Evolutionary conservation across 2,888 invertebrate genomes (phyloP), one percentile per base, ranked within the genome.

Genomic region (Allophyes oxyacanthae): DNA sequence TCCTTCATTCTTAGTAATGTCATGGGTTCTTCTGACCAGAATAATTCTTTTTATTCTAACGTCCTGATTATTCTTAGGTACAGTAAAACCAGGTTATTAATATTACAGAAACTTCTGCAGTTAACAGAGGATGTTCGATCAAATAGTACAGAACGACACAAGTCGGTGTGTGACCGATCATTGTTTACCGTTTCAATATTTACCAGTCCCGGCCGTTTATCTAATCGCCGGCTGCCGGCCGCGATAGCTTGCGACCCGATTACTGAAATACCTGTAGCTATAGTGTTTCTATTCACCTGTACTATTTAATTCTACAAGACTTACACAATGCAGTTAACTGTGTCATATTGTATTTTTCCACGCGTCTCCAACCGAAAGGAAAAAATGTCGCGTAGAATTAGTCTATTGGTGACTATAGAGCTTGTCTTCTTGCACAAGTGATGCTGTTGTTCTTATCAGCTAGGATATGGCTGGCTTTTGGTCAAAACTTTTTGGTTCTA

Each of bases 201-300:
- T 89, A 85, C 91, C 74, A 73, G 81, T 80, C 79, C 81, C 78
- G 72, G 69, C 64, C 77, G 79, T 84, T 85, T 92, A 93, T 93
- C 92, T 93, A 88, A 93, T 93, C 92, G 79, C 56, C 64, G 65
- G 86, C 89, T 88, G 90, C 90, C 90, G 84, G 83, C 81, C 74
- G 82, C 78, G 92, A 92, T 92, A 91, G 85, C 85, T 86, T 79
- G 85, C 92, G 92, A 91, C 93, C 93, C 85, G 91, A 91, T 91
- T 93, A 90, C 90, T 88, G 83, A 83, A 83, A 89, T 84, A 85
- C 86, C 86, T 86, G 85, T 78, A 76, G 71, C 79, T 78, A 75
- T 73, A 78, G 76, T 84, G 80, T 86, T 79, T 89, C 87, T 86
- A 80, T 85, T 83, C 88, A 91, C 89, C 89, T 90, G 91, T 83